Evolutionary conservation across 2,888 invertebrate species (phyloP).

Genomic region (Nudaria mundana): DNA sequence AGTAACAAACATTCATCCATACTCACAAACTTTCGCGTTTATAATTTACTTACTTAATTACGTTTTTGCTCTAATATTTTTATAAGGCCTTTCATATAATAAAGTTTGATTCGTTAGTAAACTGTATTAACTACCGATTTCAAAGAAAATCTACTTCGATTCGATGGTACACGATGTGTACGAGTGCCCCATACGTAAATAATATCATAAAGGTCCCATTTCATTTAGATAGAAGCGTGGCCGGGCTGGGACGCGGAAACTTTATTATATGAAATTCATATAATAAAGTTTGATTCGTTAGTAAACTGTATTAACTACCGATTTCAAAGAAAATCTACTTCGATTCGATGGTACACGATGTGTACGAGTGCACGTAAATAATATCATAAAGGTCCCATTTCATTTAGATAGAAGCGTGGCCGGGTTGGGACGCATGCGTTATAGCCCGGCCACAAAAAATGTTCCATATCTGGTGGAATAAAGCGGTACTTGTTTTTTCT

Average conservation of each 20-base stretch:
- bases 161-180: neutral
- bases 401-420: slow-evolving; percentile 56
- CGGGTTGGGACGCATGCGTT: too few relatives aligned
- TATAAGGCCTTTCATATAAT: too few relatives aligned
- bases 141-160: neutral
- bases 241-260: too few relatives aligned
- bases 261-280: slow-evolving; percentile 45
- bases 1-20: too few relatives aligned
- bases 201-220: slow-evolving; percentile 28
- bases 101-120: too few relatives aligned
- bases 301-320: neutral
- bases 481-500: too few relatives aligned
- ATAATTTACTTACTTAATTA: neutral
- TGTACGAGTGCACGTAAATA: too few relatives aligned
- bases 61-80: too few relatives aligned
- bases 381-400: slow-evolving; percentile 29
- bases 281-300: too few relatives aligned
- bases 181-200: too few relatives aligned
- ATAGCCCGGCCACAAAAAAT: too few relatives aligned
- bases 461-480: too few relatives aligned
- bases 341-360: neutral
- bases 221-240: slow-evolving; percentile 58
- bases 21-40: neutral
- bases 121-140: neutral
- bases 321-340: neutral